Conservation (phyloP, 37 sponge, comb jelly and placozoan genomes). For the Ephydatia muelleri region DNA sequence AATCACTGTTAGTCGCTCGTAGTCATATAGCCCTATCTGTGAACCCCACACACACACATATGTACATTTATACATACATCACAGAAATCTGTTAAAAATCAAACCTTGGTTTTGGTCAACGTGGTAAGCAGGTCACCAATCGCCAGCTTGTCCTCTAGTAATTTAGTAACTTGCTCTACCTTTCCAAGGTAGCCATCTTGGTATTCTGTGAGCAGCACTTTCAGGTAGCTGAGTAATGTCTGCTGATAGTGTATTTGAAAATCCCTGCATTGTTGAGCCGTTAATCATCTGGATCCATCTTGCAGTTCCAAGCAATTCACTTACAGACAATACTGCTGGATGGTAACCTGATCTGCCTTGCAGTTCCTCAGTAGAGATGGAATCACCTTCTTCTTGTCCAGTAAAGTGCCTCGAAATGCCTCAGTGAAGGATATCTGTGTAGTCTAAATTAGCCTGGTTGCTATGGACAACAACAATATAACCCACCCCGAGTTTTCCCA, state of each 20-base stretch:
- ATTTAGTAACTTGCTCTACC: neutral
- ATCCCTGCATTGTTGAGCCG: neutral
- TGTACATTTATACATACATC: neutral
- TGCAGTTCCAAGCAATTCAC: neutral
- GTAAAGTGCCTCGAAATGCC: constrained; percentile 46
- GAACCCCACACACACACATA: constrained; percentile 7
- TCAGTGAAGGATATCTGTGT: constrained; percentile 43
- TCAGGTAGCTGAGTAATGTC: constrained; percentile 22
- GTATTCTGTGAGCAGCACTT: constrained; percentile 46
- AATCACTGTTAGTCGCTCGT: constrained; percentile 45
- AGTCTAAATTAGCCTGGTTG: neutral
- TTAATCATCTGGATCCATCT: neutral
- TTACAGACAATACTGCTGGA: constrained; percentile 44
- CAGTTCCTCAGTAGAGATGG: constrained; percentile 28
- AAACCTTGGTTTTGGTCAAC: constrained; percentile 23
- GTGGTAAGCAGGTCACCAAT: constrained; percentile 7
- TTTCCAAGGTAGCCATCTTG: constrained; percentile 25
- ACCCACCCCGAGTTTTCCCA: constrained; percentile 38
- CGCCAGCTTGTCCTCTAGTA: constrained; percentile 2
- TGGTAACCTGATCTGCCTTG: constrained; percentile 1
- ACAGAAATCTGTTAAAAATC: neutral
- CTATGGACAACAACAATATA: neutral
- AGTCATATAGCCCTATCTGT: constrained; percentile 56
- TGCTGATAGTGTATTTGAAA: constrained; percentile 1
- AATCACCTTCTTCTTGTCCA: constrained; percentile 51